Evolutionary conservation across 2,888 invertebrate species (phyloP), one percentile per base, ranked within the genome.

Genomic region (Tanaodytes sp.): DNA sequence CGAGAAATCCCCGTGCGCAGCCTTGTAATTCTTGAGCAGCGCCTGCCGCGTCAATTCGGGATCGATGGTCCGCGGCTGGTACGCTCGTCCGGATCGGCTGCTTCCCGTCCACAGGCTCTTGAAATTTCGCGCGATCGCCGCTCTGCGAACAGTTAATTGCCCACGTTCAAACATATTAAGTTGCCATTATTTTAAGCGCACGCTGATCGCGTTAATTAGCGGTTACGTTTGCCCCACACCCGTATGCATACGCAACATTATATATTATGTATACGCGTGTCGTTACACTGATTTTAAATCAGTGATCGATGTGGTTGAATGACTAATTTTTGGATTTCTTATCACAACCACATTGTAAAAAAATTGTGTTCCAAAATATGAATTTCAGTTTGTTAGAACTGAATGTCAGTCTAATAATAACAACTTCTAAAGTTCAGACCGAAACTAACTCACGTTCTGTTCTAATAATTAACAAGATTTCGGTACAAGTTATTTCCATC

Each of bases 21-120:
- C 84, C 80, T 87, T 86, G 82, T 89, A 90, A 73, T 88, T 88
- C 79, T 87, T 88, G 61, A 92, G 82, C 16, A 95, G 86, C 5
- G 92, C 91, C 78, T 90, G 89, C 77, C 92, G 89, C 82, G 93
- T 93, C 62, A 91, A 81, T 72, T 89, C 88, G 1, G 95, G 94
- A 84, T 94, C 93, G 69, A 93, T 87, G 30, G 90, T 89, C 51
- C 86, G 85, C 54, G 88, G 87, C 67, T 87, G 87, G 55, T 76
- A 78, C 5, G 88, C 86, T 73, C 94, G 88, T 46, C 91, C 94
- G 63, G 91, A 91, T 76, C 94, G 86, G 59, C 89, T 87, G 63
- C 89, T 89, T 73, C 89, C 89, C 45, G 90, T 88, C 90, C 91
- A 92, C 74, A 90, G 87, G 66, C 89, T 90, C 77, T 87, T 86